Evolutionary conservation across 92 coral and sea anemone genomes (phyloP).

Genomic region (Nematostella vectensis): DNA sequence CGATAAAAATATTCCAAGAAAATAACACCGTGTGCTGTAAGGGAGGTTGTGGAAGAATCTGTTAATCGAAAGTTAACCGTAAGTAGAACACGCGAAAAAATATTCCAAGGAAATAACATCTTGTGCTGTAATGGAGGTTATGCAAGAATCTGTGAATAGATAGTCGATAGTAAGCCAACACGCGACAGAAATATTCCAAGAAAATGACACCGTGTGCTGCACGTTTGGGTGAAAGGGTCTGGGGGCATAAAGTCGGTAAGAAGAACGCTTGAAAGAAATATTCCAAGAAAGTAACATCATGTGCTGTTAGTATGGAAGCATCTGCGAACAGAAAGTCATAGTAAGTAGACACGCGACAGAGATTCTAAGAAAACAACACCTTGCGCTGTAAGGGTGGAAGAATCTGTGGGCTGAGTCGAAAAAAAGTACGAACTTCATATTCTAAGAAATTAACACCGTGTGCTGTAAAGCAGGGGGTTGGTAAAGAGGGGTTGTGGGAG

Average conservation of each 20-base stretch:
- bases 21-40: slow-evolving; percentile 42
- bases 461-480: slow-evolving; percentile 59
- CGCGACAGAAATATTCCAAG: too few relatives aligned
- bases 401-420: slow-evolving; percentile 48
- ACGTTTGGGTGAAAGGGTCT: slow-evolving; percentile 43
- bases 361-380: slow-evolving; percentile 5
- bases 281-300: slow-evolving; percentile 8
- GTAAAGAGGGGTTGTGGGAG: slow-evolving; percentile 50
- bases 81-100: too few relatives aligned
- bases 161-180: slow-evolving; percentile 33
- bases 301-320: slow-evolving; percentile 65
- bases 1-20: too few relatives aligned
- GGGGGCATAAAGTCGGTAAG: slow-evolving; percentile 38
- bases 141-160: slow-evolving; percentile 40
- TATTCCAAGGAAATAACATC: slow-evolving; percentile 3
- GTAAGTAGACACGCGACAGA: too few relatives aligned
- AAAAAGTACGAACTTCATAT: too few relatives aligned
- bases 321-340: slow-evolving; percentile 46
- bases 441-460: slow-evolving; percentile 11
- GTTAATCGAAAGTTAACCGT: slow-evolving; percentile 42
- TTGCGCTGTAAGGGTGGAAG: slow-evolving; percentile 64
- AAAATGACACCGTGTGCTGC: slow-evolving; percentile 44
- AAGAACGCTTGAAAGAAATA: too few relatives aligned
- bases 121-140: slow-evolving; percentile 57
- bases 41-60: slow-evolving; percentile 47